Percentiles rank a stretch among this genome's conserved stretches.
These are phyloP conservation scores for Pogonocherus hispidulus DNA, from an alignment of 2,888 invertebrate species.

Conservation along the genomic window DNA sequence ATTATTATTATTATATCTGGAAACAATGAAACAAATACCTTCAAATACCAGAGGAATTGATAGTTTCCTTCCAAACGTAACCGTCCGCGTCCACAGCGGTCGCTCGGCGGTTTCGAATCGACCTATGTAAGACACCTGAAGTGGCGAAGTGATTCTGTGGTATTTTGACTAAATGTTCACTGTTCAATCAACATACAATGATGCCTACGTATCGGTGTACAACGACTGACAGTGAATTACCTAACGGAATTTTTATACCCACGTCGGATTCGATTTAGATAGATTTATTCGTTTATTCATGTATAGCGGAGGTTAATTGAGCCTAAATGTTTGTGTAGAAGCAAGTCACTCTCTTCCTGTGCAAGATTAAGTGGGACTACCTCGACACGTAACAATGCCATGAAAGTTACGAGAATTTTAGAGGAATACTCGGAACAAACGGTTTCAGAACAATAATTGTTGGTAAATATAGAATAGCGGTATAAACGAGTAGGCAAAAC, in stretches of 20 bases:
- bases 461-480: too few species aligned
- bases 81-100: constrained; percentile 30
- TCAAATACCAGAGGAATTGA: constrained; percentile 32
- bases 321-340: constrained; percentile 5
- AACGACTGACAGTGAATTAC: constrained; percentile 27
- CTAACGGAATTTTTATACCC: constrained; percentile 31
- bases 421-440: neutral
- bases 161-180: constrained; percentile 42
- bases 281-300: constrained; percentile 15
- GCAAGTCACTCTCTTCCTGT: neutral
- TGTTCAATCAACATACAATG: constrained; percentile 45
- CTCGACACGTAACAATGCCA: neutral
- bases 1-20: too few species aligned
- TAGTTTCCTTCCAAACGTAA: constrained; percentile 24
- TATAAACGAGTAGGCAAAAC: too few species aligned
- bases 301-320: constrained; percentile 14
- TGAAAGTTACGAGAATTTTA: neutral
- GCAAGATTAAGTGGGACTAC: constrained; percentile 1
- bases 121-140: constrained; percentile 45
- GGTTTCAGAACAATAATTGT: neutral
- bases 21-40: too few species aligned
- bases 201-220: constrained; percentile 40
- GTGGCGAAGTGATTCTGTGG: constrained; percentile 45
- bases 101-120: constrained; percentile 36
- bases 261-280: constrained; percentile 17